These are phyloP conservation scores for Mythimna vitellina DNA, from an alignment of 2,888 invertebrate genomes.

Conservation along the genomic window DNA sequence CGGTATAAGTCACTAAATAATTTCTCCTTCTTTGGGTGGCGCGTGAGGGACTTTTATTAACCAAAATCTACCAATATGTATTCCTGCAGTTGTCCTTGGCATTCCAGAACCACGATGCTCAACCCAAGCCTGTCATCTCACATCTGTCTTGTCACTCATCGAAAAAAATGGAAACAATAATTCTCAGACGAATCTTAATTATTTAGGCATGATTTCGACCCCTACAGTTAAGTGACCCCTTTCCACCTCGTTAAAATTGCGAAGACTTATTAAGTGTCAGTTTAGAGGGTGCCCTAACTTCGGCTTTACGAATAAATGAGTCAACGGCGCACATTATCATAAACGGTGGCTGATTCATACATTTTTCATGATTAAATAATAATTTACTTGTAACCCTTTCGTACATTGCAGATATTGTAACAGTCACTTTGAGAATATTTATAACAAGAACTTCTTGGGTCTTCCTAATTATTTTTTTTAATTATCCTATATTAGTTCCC, in stretches of 20 bases:
- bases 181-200: conserved; percentile 52
- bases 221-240: conserved; percentile 58
- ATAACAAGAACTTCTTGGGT: too few relatives aligned
- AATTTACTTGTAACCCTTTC: conserved; percentile 34
- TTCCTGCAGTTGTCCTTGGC: too few relatives aligned
- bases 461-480: too few relatives aligned
- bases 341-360: conserved; percentile 63
- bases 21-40: too few relatives aligned
- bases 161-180: conserved; percentile 27
- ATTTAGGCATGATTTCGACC: conserved; percentile 61
- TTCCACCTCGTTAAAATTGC: conserved; percentile 64
- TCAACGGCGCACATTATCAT: conserved; percentile 64
- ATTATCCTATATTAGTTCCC: too few relatives aligned
- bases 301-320: conserved; percentile 62
- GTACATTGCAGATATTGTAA: background rate
- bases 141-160: too few relatives aligned
- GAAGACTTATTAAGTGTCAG: conserved; percentile 67
- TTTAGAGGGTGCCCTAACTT: conserved; percentile 57
- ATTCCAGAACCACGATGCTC: too few relatives aligned
- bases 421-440: background rate
- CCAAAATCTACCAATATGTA: too few relatives aligned
- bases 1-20: too few relatives aligned
- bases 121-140: background rate
- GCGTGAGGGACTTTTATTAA: too few relatives aligned
- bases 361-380: conserved; percentile 56